Evolutionary conservation across 2,888 invertebrate genomes (phyloP).

Genomic region (Athalia circularis): DNA sequence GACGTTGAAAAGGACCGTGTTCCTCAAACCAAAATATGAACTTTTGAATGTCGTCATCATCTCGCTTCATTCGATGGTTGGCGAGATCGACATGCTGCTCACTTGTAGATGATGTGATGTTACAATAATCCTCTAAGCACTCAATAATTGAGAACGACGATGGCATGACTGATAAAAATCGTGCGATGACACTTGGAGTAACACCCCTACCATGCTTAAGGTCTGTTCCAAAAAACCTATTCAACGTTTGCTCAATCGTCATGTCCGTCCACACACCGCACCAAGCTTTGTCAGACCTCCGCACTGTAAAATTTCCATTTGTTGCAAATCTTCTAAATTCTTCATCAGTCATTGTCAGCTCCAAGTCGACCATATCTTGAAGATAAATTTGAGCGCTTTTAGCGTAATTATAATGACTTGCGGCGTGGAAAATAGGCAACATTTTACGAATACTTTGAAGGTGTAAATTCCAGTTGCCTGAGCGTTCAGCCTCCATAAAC

Average conservation of each 20-base stretch:
- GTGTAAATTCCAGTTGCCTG: constrained; percentile 55
- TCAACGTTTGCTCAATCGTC: constrained; percentile 55
- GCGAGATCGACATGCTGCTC: constrained; percentile 50
- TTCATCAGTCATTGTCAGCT: constrained; percentile 45
- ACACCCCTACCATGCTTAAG: constrained; percentile 54
- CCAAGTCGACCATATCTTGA: constrained; percentile 58
- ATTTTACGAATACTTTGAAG: constrained; percentile 55
- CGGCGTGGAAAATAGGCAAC: constrained; percentile 59
- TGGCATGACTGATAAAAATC: constrained; percentile 52
- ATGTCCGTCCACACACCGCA: constrained; percentile 54
- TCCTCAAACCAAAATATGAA: constrained; percentile 53
- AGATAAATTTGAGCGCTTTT: constrained; percentile 61
- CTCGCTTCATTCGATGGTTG: constrained; percentile 50
- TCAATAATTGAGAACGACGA: constrained; percentile 49
- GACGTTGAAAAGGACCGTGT: constrained; percentile 53
- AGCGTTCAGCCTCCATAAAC: constrained; percentile 57
- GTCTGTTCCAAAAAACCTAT: constrained; percentile 54
- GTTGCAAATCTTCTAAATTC: constrained; percentile 50
- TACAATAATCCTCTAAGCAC: constrained; percentile 52
- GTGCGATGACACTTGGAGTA: constrained; percentile 48
- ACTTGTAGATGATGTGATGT: constrained; percentile 23
- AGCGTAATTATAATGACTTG: constrained; percentile 62
- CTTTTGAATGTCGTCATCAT: constrained; percentile 53
- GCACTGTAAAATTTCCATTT: constrained; percentile 52
- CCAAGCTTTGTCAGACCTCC: constrained; percentile 53